Conservation (phyloP, 2,797 vertebrate genomes). For the Chiloscyllium punctatum region DNA sequence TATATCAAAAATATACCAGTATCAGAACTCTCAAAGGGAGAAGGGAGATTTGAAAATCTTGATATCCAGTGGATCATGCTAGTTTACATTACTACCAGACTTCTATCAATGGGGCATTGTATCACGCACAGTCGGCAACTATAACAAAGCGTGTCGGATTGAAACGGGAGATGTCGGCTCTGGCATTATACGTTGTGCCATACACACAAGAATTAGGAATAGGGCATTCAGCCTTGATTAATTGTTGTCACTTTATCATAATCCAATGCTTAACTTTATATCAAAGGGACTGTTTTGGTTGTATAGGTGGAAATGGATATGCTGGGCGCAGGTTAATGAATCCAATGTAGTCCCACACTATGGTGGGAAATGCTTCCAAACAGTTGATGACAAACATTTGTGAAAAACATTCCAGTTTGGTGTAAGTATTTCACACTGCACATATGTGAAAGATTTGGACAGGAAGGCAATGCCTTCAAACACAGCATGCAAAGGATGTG, state of each 20-base stretch:
- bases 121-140: neutral
- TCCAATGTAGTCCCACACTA: neutral
- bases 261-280: neutral
- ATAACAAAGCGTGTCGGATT: neutral
- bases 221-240: too few relatives aligned
- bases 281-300: neutral
- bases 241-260: neutral
- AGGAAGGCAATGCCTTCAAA: neutral
- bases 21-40: neutral
- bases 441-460: neutral
- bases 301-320: neutral
- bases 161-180: neutral
- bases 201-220: too few relatives aligned
- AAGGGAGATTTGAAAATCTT: neutral
- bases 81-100: neutral
- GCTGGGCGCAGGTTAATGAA: neutral
- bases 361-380: neutral
- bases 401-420: neutral
- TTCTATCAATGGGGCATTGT: neutral
- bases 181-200: neutral
- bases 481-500: neutral
- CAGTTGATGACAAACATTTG: neutral
- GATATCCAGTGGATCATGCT: neutral
- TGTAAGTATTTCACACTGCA: neutral
- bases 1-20: neutral